Evolutionary conservation across 2,888 invertebrate genomes (phyloP), one percentile per base, ranked within the genome.

Genomic region (Leistus spinibarbis): DNA sequence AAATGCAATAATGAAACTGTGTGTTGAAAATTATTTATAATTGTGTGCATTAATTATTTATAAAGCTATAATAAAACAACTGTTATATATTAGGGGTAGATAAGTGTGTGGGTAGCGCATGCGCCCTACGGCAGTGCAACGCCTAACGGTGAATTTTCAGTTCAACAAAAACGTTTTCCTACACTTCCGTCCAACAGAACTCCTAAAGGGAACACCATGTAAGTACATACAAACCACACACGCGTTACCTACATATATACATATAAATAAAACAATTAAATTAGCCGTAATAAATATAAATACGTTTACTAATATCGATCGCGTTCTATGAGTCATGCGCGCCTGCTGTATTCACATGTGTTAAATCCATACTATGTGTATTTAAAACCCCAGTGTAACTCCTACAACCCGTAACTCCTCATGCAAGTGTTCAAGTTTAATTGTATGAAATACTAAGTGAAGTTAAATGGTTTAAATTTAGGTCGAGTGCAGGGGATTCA

Each of bases 91-190:
- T 40, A 40, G 40, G 13, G n/a, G 71, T 71, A 65, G 64, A 65
- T 71, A 65, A 27, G 23, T 19, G 56, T 60, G 57, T 16, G 77
- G 22, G n/a, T n/a, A 79, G 81, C 85, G 85, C 83, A 70, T 77
- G 82, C 81, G 80, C 79, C 78, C 77, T 79, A 80, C 84, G 82
- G 82, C 84, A 84, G 82, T 84, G 81, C 84, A 83, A 84, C 84
- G 84, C 84, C 83, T 83, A 80, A 56, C 40, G 75, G 60, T 3
- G 13, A 10, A 40, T 40, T 4, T 40, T 40, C 40, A 5, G 13
- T 5, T 40, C 10, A 40, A 13, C 10, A 40, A 7, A 7, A 40
- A 40, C 7, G 10, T 2, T 7, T 40, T 7, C 10, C 40, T 10
- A 7, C 13, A 10, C 7, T 40, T 40, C 40, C 40, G 13, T 40